Percentiles rank a stretch among this genome's conserved stretches.
Evolutionary conservation across 2,888 invertebrate genomes (phyloP).

Genomic region (Drosophila pseudotakahashii): DNA sequence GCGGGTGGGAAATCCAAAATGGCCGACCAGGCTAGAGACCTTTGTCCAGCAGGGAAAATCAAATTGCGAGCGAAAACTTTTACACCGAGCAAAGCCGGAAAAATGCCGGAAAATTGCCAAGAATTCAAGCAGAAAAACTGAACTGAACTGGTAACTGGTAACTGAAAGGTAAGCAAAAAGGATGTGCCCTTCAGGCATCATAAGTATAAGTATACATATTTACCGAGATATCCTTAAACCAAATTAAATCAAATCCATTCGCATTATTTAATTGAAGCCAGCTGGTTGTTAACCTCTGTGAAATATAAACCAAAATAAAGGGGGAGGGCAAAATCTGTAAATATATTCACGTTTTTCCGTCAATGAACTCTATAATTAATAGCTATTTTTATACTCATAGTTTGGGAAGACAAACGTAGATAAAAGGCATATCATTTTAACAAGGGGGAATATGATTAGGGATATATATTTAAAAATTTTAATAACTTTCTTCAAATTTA

Average conservation of each 20-base stretch:
- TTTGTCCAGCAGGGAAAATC: slow-evolving; percentile 51
- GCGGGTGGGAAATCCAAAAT: slow-evolving; percentile 62
- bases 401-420: too few species aligned
- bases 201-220: slow-evolving; percentile 1
- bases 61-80: slow-evolving; percentile 21
- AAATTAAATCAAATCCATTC: slow-evolving; percentile 7
- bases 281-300: neutral
- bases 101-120: slow-evolving; percentile 21
- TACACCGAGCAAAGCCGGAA: slow-evolving; percentile 18
- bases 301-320: neutral
- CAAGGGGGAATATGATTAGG: too few species aligned
- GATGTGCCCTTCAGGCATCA: neutral
- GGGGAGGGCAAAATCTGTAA: neutral
- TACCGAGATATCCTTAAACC: neutral
- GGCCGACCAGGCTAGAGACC: slow-evolving; percentile 49
- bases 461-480: too few species aligned
- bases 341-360: neutral
- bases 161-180: neutral
- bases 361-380: slow-evolving; percentile 1
- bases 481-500: too few species aligned
- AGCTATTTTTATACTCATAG: neutral
- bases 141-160: neutral
- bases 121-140: neutral
- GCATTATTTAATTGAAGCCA: neutral
- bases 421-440: too few species aligned